Percentiles rank a stretch among this genome's conserved stretches.
Conservation (phyloP, 2,113 vertebrate genomes). For the Piliocolobus tephrosceles region DNA sequence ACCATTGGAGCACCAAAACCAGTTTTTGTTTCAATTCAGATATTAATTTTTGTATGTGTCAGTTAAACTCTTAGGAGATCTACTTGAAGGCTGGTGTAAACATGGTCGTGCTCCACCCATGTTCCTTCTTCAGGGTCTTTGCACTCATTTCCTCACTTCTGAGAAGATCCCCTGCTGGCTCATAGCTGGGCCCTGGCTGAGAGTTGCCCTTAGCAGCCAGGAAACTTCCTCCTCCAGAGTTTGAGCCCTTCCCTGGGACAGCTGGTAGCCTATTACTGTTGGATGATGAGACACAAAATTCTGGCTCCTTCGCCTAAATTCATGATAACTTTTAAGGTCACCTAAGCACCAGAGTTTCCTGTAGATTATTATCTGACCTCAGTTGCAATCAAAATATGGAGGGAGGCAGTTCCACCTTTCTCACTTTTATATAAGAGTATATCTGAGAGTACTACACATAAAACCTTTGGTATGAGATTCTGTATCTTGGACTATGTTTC, state of each 20-base stretch:
- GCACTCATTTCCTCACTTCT: neutral
- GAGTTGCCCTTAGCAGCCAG: neutral
- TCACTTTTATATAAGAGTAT: neutral
- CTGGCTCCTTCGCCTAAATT: neutral
- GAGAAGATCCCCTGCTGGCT: neutral
- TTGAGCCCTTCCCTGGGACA: accelerated
- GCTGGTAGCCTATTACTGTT: neutral
- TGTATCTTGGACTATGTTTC: neutral
- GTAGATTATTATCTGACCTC: neutral
- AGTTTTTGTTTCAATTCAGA: neutral
- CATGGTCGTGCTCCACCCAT: neutral
- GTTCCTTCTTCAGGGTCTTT: neutral
- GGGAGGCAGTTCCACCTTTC: neutral
- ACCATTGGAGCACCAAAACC: neutral
- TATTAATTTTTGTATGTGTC: neutral
- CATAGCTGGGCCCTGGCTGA: neutral
- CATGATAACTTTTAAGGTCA: neutral
- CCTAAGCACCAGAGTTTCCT: neutral
- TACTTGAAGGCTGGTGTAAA: neutral
- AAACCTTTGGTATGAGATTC: neutral
- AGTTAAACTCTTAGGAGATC: neutral
- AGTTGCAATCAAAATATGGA: neutral
- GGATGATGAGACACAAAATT: neutral
- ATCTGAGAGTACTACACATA: neutral
- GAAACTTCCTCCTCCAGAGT: neutral